Conservation (phyloP, 2,113 vertebrate genomes). For the Corythornis cristatus region DNA sequence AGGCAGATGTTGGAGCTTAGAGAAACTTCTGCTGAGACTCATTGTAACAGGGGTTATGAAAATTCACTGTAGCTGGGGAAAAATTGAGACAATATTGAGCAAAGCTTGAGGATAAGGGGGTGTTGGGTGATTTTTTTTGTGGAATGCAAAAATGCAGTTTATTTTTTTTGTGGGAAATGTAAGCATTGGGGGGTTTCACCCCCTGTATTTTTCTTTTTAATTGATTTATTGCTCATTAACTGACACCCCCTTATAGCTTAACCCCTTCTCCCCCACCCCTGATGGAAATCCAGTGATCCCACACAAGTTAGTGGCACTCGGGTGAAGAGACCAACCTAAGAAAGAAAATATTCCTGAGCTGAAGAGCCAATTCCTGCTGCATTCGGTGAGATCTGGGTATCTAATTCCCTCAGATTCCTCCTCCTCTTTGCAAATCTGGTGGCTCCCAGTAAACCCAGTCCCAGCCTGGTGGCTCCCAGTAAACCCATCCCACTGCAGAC, state of each 20-base stretch:
- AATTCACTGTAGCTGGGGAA: background rate
- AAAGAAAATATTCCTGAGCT: background rate
- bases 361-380: background rate
- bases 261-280: background rate
- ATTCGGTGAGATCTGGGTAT: background rate
- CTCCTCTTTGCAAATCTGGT: background rate
- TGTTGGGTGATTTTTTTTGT: background rate
- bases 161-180: background rate
- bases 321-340: background rate
- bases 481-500: constrained; percentile 37
- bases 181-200: background rate
- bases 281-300: background rate
- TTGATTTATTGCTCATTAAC: background rate
- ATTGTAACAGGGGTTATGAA: background rate
- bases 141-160: background rate
- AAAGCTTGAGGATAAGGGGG: background rate
- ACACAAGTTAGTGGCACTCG: background rate
- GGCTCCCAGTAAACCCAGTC: background rate
- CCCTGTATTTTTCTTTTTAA: background rate
- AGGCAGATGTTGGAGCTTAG: background rate
- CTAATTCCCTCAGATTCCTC: background rate
- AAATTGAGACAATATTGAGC: background rate
- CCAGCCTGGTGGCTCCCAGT: too few relatives aligned
- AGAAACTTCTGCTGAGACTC: background rate
- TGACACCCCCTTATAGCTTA: background rate